Evolutionary conservation across 2,888 invertebrate genomes (phyloP).

Genomic region (Dastarcus helophoroides): DNA sequence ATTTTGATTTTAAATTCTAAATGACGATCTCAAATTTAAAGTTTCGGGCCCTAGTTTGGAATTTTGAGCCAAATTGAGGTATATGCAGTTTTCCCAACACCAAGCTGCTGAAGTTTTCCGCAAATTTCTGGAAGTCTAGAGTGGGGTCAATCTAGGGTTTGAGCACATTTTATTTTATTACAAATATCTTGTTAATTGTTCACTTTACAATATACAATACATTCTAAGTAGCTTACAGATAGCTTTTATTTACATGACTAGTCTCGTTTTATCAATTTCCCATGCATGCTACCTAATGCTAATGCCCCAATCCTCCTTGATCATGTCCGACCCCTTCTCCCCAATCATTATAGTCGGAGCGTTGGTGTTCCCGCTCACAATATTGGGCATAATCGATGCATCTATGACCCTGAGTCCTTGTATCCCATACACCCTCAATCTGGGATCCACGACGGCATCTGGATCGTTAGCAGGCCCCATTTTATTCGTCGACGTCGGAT

Average conservation of each 20-base stretch:
- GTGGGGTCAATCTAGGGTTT: too few species aligned
- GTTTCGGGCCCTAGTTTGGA: too few species aligned
- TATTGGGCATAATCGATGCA: conserved; percentile 80
- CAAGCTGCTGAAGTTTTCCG: too few species aligned
- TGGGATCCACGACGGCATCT: conserved; percentile 68
- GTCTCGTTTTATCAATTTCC: conserved; percentile 8
- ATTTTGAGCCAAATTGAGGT: too few species aligned
- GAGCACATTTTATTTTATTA: too few species aligned
- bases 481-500: conserved; percentile 75
- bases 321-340: conserved; percentile 80
- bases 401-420: conserved; percentile 68
- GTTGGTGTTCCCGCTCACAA: conserved; percentile 83
- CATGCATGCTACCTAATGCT: conserved; percentile 13
- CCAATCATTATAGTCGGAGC: conserved; percentile 86
- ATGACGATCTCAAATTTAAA: too few species aligned
- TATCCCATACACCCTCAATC: conserved; percentile 67
- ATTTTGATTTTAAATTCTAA: too few species aligned
- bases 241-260: conserved; percentile 15
- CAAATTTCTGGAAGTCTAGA: too few species aligned
- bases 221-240: too few species aligned
- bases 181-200: too few species aligned
- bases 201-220: too few species aligned
- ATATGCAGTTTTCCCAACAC: too few species aligned
- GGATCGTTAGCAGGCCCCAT: conserved; percentile 72
- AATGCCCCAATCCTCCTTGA: conserved; percentile 68